Conservation (phyloP, 2,888 invertebrate genomes). For the Scaptomyza caliginosa region DNA sequence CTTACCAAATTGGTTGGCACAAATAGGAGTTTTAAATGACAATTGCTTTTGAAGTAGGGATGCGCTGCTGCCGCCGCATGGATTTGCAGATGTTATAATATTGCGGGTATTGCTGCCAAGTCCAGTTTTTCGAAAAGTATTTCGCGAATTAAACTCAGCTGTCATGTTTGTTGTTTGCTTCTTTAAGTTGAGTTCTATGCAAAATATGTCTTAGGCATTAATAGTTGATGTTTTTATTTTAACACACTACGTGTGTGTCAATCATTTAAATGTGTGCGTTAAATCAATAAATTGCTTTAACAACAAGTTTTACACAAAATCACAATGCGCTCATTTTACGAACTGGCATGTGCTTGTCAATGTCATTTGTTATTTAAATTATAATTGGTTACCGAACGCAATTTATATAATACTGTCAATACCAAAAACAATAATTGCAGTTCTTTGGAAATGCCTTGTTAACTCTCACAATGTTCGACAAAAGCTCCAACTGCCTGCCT, state of each 20-base stretch:
- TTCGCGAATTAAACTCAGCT: constrained; percentile 72
- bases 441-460: constrained; percentile 27
- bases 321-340: background rate
- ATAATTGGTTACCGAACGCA: background rate
- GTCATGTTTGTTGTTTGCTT: constrained; percentile 54
- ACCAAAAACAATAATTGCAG: constrained; percentile 20
- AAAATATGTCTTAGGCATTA: background rate
- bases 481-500: constrained; percentile 24
- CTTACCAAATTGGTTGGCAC: constrained; percentile 77
- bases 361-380: constrained; percentile 1
- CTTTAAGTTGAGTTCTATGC: constrained; percentile 2
- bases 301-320: background rate
- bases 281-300: constrained; percentile 30
- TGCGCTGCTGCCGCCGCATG: constrained; percentile 79
- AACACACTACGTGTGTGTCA: constrained; percentile 5
- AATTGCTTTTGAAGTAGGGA: constrained; percentile 82
- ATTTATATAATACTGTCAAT: constrained; percentile 19
- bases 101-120: constrained; percentile 61
- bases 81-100: constrained; percentile 82
- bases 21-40: constrained; percentile 82
- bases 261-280: constrained; percentile 14
- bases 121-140: constrained; percentile 65
- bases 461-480: constrained; percentile 28
- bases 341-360: background rate
- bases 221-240: background rate